A percentile compares a stretch with the other conserved stretches of the same genome.
Conservation (phyloP, 1,140 invertebrate species). For the Calliphora vicina region DNA sequence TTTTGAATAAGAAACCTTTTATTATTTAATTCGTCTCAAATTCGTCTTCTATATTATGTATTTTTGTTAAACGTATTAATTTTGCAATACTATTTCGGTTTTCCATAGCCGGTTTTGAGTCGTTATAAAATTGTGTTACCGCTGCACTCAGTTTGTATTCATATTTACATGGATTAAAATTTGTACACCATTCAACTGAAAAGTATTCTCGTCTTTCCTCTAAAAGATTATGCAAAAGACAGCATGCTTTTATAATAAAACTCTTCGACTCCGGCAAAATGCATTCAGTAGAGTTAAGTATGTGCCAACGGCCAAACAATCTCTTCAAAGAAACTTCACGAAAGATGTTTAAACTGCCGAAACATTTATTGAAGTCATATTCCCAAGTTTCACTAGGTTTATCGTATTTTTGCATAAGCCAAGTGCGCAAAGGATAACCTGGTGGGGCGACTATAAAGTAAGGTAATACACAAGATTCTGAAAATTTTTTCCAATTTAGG, state of each 20-base stretch:
- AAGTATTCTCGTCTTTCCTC: conserved; percentile 51
- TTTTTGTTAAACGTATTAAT: background rate
- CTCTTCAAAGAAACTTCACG: conserved; percentile 52
- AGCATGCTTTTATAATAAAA: conserved; percentile 44
- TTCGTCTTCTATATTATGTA: background rate
- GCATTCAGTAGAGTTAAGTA: conserved; percentile 43
- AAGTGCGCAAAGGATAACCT: conserved; percentile 49
- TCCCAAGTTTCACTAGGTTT: conserved; percentile 49
- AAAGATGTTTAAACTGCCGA: conserved; percentile 50
- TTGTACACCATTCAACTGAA: conserved; percentile 50
- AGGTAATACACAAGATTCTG: conserved; percentile 44
- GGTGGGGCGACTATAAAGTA: conserved; percentile 51
- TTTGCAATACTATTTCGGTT: conserved; percentile 50
- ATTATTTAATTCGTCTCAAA: too few relatives aligned
- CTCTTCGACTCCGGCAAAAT: conserved; percentile 4
- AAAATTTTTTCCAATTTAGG: conserved; percentile 36
- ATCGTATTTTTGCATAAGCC: conserved; percentile 52
- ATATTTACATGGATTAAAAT: conserved; percentile 46
- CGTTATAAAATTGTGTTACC: background rate
- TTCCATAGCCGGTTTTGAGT: conserved; percentile 31
- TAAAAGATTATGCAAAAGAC: conserved; percentile 52
- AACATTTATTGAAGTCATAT: conserved; percentile 55
- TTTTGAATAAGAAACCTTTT: too few relatives aligned
- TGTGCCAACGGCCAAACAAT: conserved; percentile 55
- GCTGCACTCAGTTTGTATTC: background rate